Base-by-base conservation (phyloP, 2,888 invertebrate species). In the Sphaeridia pumilis region DNA sequence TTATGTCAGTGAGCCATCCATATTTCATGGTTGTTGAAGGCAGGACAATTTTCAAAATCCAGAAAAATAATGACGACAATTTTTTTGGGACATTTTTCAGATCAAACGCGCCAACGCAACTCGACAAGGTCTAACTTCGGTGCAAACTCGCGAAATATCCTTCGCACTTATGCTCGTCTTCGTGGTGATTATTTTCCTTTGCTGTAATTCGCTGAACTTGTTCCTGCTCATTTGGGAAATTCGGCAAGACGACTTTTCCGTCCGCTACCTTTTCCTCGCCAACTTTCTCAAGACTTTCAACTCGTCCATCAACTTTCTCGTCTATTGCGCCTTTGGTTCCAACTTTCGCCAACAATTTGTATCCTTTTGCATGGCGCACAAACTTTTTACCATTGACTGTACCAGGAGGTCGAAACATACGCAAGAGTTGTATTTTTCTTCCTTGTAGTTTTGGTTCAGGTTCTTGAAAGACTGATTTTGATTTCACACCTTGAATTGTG, bases 91-190 rank as follows among this genome's bases (percentile, higher is more conserved):
- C 10, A 31, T n/a, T n/a, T 26, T 46, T 25, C 42, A 52, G 52
- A 52, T 52, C 21, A 52, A 52, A 26, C 46, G 38, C 24, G 46
- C 52, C 4, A 52, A 52, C 28, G 52, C 38, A 34, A 46, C 46
- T 41, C 27, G 52, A 34, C 52, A 52, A 28, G 52, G 41, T n/a
- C 43, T 61, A 21, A 61, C 58, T 2, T 60, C 60, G 4, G 53
- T 54, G 7, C 57, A 64, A 50, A 58, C 56, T 35, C 47, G 58
- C 2, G 64, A 64, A 42, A 58, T 52, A 5, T 64, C 63, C 3
- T 64, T 61, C 49, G 60, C 63, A 0, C 26, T 60, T n/a, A 61
- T 64, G 61, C 54, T 64, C 1, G 50, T 60, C 43, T 59, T 59
- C 2, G 59, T 61, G 2, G 61, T 64, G 4, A 48, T 61, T 3